Evolutionary conservation across 23 tunicate species (phyloP).

Genomic region (Trididemnum clinides): DNA sequence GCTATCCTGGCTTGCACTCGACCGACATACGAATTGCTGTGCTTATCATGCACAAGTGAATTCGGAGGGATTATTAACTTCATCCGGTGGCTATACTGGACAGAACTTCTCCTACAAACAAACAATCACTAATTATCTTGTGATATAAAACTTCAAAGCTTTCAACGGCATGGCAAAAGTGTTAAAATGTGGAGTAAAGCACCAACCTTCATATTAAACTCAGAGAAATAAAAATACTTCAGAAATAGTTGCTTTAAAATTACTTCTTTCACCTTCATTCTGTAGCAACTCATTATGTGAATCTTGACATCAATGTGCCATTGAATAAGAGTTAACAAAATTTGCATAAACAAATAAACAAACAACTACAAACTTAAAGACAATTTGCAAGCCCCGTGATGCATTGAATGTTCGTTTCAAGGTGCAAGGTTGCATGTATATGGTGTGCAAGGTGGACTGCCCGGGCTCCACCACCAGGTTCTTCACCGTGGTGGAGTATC

Average conservation of each 20-base stretch:
- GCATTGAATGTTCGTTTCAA: conserved; percentile 42
- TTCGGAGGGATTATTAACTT: conserved; percentile 73
- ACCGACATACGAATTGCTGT: conserved; percentile 42
- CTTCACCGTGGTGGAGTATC: conserved; percentile 56
- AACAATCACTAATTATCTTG: no score
- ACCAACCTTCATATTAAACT: no score
- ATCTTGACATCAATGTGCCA: no score
- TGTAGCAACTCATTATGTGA: no score
- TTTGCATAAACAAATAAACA: no score
- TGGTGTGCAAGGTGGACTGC: conserved; percentile 60
- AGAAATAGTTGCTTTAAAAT: no score
- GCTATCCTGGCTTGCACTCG: conserved; percentile 61
- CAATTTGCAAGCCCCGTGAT: conserved; percentile 38
- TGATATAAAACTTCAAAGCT: no score
- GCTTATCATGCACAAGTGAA: conserved; percentile 47
- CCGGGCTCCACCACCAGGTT: conserved; percentile 82
- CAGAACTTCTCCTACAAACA: conserved; percentile 47
- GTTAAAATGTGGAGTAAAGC: no score
- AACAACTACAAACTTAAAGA: conserved; percentile 53
- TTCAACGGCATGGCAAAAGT: no score
- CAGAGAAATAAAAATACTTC: no score
- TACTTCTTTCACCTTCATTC: no score
- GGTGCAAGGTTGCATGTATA: conserved; percentile 38
- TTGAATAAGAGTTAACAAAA: no score
- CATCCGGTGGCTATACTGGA: conserved; percentile 53